These are phyloP conservation scores for Salpingus planirostris DNA, from an alignment of 2,888 invertebrate species.

Conservation along the genomic window DNA sequence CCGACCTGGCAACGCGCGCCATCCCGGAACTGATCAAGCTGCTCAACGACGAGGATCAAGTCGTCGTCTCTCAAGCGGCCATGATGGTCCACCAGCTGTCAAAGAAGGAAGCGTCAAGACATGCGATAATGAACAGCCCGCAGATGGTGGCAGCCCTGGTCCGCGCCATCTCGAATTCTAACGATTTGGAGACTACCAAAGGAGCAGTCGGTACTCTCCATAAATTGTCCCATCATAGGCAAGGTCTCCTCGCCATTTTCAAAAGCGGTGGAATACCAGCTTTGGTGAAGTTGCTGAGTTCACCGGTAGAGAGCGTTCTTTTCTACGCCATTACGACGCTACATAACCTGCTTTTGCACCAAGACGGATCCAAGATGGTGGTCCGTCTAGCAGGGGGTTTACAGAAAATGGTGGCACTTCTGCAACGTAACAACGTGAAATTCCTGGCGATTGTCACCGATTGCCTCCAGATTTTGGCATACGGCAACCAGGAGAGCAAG, in stretches of 20 bases:
- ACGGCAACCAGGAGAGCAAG: constrained; percentile 97
- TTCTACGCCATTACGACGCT: constrained; percentile 99
- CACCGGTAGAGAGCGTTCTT: constrained; percentile 92
- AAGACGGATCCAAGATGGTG: constrained; percentile 96
- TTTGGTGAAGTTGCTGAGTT: constrained; percentile 89
- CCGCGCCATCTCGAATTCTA: constrained; percentile 89
- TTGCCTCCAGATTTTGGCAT: constrained; percentile 94
- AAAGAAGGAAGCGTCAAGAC: constrained; percentile 97
- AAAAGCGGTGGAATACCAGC: constrained; percentile 98
- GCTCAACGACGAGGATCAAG: constrained; percentile 91
- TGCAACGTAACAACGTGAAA: constrained; percentile 94
- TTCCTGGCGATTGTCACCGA: constrained; percentile 98
- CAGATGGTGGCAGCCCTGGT: constrained; percentile 94
- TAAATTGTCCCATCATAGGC: constrained; percentile 95
- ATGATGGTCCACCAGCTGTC: constrained; percentile 99
- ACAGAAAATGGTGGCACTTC: constrained; percentile 95
- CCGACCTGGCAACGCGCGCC: constrained; percentile 89
- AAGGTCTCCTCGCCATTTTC: constrained; percentile 95
- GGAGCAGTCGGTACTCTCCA: constrained; percentile 96
- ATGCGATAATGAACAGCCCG: constrained; percentile 93
- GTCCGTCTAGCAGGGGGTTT: constrained; percentile 93
- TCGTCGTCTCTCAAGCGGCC: constrained; percentile 94
- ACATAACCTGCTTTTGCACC: constrained; percentile 93
- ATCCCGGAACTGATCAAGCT: constrained; percentile 96
- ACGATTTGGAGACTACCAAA: constrained; percentile 93